These are phyloP conservation scores for Campoletis raptor DNA, from an alignment of 2,888 invertebrate species.

Conservation along the genomic window DNA sequence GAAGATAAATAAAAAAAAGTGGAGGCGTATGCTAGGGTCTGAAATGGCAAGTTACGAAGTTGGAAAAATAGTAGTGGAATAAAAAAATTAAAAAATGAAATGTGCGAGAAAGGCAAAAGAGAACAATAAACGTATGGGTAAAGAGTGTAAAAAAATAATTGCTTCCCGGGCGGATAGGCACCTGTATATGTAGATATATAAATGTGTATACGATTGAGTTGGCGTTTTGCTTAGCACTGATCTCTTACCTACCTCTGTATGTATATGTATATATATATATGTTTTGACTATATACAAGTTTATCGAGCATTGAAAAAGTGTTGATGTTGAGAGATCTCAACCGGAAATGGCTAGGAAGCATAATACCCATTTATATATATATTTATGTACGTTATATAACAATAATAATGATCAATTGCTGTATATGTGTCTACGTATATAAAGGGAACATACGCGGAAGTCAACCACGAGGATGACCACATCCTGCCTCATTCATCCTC, in stretches of 20 bases:
- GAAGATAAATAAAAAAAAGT: slow-evolving; percentile 37
- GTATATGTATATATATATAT: background rate
- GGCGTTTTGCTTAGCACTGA: slow-evolving; percentile 19
- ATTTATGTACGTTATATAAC: background rate
- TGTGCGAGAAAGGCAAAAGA: slow-evolving; percentile 29
- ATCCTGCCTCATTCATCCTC: slow-evolving; percentile 68
- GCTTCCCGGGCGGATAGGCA: slow-evolving; percentile 40
- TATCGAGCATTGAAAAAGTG: slow-evolving; percentile 26
- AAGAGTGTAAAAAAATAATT: slow-evolving; percentile 64
- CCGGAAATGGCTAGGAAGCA: slow-evolving; percentile 32
- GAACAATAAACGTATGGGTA: slow-evolving; percentile 48
- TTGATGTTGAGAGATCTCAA: slow-evolving; percentile 17
- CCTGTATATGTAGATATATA: slow-evolving; percentile 2
- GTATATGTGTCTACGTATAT: background rate
- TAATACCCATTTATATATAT: background rate
- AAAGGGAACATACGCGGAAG: slow-evolving; percentile 54
- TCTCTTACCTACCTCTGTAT: background rate
- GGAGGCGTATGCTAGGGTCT: slow-evolving; percentile 30
- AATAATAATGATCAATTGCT: slow-evolving; percentile 15
- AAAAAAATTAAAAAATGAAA: background rate
- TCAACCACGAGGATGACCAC: slow-evolving; percentile 62
- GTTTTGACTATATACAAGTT: background rate
- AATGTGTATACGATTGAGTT: slow-evolving; percentile 4
- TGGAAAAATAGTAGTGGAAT: slow-evolving; percentile 46
- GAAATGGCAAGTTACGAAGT: slow-evolving; percentile 26